Evolutionary conservation across 2,888 invertebrate genomes (phyloP), one percentile per base, ranked within the genome.

Genomic region (Dolichomitus sp.): DNA sequence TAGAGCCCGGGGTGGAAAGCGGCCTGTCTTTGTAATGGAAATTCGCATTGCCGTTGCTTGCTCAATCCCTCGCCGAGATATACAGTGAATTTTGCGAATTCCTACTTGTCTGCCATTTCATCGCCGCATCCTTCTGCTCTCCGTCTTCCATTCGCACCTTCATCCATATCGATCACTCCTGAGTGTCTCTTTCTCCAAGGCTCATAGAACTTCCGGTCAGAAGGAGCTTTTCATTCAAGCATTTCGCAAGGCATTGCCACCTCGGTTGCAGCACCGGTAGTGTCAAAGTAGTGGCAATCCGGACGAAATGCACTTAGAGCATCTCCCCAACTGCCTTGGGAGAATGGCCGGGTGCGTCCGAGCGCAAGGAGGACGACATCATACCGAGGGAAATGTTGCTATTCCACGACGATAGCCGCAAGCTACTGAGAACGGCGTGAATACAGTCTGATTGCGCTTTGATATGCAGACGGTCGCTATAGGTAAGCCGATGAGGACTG

Each of bases 11-110:
- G 50, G 40, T 84, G 80, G 80, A 87, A 84, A 86, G 80, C 80
- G 80, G 27, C 23, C 52, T 76, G 84, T 88, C 90, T 89, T 90
- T 90, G 87, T 89, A 80, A 90, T 90, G 90, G 89, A 89, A 89
- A 90, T 89, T 81, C 76, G 63, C 45, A 63, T 27, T 68, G 75
- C 33, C 70, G 57, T 75, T 77, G 72, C 77, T 73, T 42, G 19
- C 70, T 54, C 17, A 45, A 63, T 9, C 54, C 63, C 37, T n/a
- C 63, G 27, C 19, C 19, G 61, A 40, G 27, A 61, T 40, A 45
- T 66, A 66, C 68, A 42, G 66, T 70, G 59, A 61, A 75, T 69
- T 73, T 40, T 52, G 23, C 69, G n/a, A 42, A 59, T 80, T 61
- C 66, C 65, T 69, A 65, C 42, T 59, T 54, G 57, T 59, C 63